phyloP scores from a whole-genome alignment of 2,113 vertebrate genomes.

The Rhinichthys klamathensis region DNA sequence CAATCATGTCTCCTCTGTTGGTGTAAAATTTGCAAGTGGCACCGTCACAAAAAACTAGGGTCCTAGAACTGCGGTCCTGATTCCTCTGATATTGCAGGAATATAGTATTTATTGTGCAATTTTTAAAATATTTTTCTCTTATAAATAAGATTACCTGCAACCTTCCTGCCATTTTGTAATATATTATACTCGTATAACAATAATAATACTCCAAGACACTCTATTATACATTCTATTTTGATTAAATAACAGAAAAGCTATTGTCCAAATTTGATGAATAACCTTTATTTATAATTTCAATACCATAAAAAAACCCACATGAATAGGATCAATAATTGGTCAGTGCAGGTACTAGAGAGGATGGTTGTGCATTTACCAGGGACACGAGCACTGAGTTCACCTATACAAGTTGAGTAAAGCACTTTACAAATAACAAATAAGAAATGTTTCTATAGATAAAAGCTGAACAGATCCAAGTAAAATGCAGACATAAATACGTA shows the following conservation, averaged over 20 bases:
- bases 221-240: neutral
- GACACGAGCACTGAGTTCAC: neutral
- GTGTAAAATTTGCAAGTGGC: no score
- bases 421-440: neutral
- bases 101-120: no score
- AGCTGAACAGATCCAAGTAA: neutral
- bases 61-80: no score
- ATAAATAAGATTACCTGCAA: neutral
- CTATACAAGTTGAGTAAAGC: neutral
- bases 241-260: neutral
- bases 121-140: neutral
- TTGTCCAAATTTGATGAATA: neutral
- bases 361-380: neutral
- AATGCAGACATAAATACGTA: conserved; percentile 47
- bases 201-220: neutral
- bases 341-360: neutral
- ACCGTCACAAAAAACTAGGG: no score
- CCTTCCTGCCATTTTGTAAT: neutral
- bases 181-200: neutral
- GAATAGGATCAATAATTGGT: neutral
- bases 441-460: neutral
- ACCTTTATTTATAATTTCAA: neutral
- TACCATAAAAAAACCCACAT: neutral
- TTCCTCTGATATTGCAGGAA: no score
- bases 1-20: no score